Conservation (phyloP, 2,888 invertebrate genomes). For the Atrina japonica region DNA sequence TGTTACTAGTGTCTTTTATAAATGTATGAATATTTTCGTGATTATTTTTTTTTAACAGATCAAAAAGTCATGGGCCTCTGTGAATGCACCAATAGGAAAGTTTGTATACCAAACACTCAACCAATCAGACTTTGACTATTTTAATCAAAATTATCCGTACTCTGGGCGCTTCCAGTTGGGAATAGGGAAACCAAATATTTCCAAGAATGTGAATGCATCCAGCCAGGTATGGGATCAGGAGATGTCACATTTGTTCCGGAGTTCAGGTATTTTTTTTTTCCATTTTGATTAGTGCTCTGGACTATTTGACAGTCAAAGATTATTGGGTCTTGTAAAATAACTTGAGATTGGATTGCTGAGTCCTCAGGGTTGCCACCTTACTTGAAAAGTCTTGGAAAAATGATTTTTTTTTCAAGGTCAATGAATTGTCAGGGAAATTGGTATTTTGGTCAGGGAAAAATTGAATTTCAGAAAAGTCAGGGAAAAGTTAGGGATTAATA, state of each 20-base stretch:
- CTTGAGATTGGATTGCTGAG: too few species aligned
- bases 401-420: too few species aligned
- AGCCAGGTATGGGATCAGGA: slow-evolving; percentile 65
- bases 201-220: slow-evolving; percentile 65
- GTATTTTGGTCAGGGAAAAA: too few species aligned
- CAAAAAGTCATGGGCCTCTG: slow-evolving; percentile 65
- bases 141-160: slow-evolving; percentile 64
- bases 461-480: too few species aligned
- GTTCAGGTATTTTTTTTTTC: slow-evolving; percentile 49
- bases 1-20: too few species aligned
- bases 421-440: too few species aligned
- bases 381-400: too few species aligned
- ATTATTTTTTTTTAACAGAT: slow-evolving; percentile 21
- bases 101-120: slow-evolving; percentile 73
- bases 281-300: background rate
- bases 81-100: slow-evolving; percentile 58
- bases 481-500: too few species aligned
- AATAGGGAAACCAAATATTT: slow-evolving; percentile 73
- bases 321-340: too few species aligned
- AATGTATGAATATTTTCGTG: too few species aligned
- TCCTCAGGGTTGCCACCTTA: too few species aligned
- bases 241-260: slow-evolving; percentile 53
- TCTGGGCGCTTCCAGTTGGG: slow-evolving; percentile 66
- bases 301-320: background rate
- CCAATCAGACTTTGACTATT: slow-evolving; percentile 70